Evolutionary conservation across 2,888 invertebrate species (phyloP), one percentile per base, ranked within the genome.

Genomic region (Nasonovia ribisnigri): DNA sequence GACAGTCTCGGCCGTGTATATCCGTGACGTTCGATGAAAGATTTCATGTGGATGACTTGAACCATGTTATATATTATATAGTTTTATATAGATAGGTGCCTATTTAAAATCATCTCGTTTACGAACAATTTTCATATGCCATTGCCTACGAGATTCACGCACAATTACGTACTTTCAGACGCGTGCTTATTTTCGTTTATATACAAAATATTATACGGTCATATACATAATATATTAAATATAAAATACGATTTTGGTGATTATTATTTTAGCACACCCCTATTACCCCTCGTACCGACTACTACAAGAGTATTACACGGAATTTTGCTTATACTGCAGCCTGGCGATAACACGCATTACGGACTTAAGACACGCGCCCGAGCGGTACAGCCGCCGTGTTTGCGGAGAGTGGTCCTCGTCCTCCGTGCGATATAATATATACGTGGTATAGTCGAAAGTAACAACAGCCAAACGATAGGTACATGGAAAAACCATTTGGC

Each of bases 401-500:
- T 77, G 36, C 20, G 10, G 36, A 77, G 77, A 77, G 77, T 36
- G 36, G 77, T 36, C 77, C 77, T 77, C 36, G 20, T 77, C 77
- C 16, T 77, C 77, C 2, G 36, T 77, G 36, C 20, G 20, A 77
- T 36, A 77, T 77, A 36, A 77, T 77, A 36, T 36, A 36, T 77
- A 77, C 77, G 20, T 2, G 1, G 77, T 20, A 20, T 36, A 77
- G 36, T 77, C 77, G 36, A 77, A 77, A 77, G 77, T 77, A 43
- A 48, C 67, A 43, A 48, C 67, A 84, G 77, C 43, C 89, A 89
- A 89, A 46, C 24, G 92, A 89, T 92, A 89, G 92, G 84, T 90
- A 93, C 93, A 93, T 86, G 93, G 84, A 90, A 93, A 93, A 57
- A 93, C 90, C 93, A 93, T 93, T 93, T 93, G 90, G 60, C 84